Base-by-base conservation (phyloP, 2,888 invertebrate genomes). In the Chrysodeixis includens region DNA sequence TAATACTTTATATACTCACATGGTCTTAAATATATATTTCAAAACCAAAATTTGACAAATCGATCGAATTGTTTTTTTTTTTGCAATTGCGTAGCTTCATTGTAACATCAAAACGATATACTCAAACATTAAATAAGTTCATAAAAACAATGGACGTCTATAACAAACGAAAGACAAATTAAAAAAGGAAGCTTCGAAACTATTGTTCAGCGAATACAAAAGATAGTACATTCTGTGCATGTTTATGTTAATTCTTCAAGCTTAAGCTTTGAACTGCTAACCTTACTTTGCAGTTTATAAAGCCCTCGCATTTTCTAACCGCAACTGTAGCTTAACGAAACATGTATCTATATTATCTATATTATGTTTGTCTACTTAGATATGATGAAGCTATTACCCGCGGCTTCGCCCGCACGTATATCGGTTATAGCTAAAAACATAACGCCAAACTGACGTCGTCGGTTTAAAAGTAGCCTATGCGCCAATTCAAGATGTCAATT, bases 161-260 rank as follows among this genome's bases (percentile, higher is more conserved):
- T 26, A 26, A 26, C 26, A 26, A 26, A 26, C 26, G 6, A 49
- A 18, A 18, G 10, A 49, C 9, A 20, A 20, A 49, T 44, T 9
- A 12, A 14, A 26, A 8, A n/a, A 2, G 12, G 7, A 0, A 1
- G 20, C 51, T 26, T 5, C 22, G 20, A 32, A 35, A 40, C 12
- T 64, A 51, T 54, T 56, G 22, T 49, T 49, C 26, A 56, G 35
- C 10, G 35, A 46, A 54, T 46, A 65, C 16, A 57, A 62, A 62
- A 74, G 56, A 55, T 70, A 74, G 56, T 62, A 55, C 57, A 63
- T 49, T 56, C 54, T 53, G 58, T 56, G 49, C 49, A 66, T 66
- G 52, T 55, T 70, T 74, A 65, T 74, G 70, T 66, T 74, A 74
- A 74, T 74, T 66, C 57, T 69, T 69, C 59, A 46, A 74, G 66